Evolutionary conservation across 1,140 invertebrate genomes (phyloP).

Genomic region (Ceratitis capitata): DNA sequence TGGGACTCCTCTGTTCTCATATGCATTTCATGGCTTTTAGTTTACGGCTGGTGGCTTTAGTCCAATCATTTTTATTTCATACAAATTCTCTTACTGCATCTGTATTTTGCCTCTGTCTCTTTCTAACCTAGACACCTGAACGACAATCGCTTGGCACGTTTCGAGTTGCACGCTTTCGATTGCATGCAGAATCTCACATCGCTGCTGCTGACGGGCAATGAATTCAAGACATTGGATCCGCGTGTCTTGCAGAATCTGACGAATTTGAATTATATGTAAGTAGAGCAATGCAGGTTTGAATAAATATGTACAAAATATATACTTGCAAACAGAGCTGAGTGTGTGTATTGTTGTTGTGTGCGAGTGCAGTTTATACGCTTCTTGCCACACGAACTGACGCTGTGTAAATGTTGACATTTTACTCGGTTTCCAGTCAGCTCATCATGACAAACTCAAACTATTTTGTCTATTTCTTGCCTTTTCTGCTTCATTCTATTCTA

Average conservation of each 20-base stretch:
- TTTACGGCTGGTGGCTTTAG: not conserved
- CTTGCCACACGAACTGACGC: not conserved
- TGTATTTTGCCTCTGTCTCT: not conserved
- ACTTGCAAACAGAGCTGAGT: not conserved
- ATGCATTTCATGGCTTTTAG: not conserved
- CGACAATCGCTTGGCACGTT: conserved; percentile 59
- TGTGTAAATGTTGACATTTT: not conserved
- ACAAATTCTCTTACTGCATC: not conserved
- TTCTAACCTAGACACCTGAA: conserved; percentile 51
- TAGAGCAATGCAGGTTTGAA: conserved; percentile 43
- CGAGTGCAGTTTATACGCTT: not conserved
- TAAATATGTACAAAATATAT: not conserved
- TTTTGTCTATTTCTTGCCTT: not conserved
- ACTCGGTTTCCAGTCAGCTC: not conserved
- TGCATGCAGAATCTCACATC: conserved; percentile 59
- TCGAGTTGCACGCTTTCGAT: conserved; percentile 62
- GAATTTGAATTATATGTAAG: conserved; percentile 67
- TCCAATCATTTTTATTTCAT: not conserved
- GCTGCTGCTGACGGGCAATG: conserved; percentile 61
- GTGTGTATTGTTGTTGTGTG: not conserved
- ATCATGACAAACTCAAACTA: not conserved
- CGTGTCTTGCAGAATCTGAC: conserved; percentile 64
- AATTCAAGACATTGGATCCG: conserved; percentile 64
- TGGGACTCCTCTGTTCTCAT: too few relatives aligned
- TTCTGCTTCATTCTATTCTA: not conserved